Conservation (phyloP, 1,140 invertebrate species). For the Elysia chlorotica region DNA sequence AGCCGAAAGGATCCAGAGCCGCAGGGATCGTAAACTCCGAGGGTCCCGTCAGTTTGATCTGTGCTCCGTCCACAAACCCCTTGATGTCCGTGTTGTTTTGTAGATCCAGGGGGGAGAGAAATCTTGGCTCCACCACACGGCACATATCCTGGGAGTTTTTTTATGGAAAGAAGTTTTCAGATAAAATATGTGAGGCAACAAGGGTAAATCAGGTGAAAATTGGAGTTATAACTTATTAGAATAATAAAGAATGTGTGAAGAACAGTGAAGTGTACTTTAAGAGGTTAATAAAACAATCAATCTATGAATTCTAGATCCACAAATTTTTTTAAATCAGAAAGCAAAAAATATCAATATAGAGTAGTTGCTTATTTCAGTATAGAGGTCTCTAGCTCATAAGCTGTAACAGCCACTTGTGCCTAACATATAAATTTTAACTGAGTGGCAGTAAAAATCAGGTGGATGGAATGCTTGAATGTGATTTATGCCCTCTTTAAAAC, state of each 20-base stretch:
- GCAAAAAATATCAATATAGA: too few species aligned
- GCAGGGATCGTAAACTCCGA: neutral
- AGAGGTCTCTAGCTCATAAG: too few species aligned
- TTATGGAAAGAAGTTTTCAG: neutral
- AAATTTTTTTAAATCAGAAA: too few species aligned
- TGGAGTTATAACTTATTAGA: neutral
- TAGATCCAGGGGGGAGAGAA: neutral
- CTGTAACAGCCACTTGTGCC: too few species aligned
- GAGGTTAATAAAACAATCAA: too few species aligned
- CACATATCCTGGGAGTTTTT: neutral
- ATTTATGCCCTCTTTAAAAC: too few species aligned
- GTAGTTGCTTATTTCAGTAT: too few species aligned
- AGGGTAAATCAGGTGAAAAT: neutral
- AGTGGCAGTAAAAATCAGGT: too few species aligned
- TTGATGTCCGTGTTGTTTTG: neutral
- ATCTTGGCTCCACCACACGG: neutral
- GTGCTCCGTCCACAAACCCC: neutral
- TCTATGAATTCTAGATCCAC: too few species aligned
- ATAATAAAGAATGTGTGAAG: conserved; percentile 2
- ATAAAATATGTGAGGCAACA: neutral
- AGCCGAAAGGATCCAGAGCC: conserved; percentile 1
- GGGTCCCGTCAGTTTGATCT: neutral
- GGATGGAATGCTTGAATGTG: too few species aligned
- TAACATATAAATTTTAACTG: too few species aligned
- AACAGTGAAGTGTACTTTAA: too few species aligned